Conservation (phyloP, 2,888 invertebrate species). For the Sinotaia quadrata region DNA sequence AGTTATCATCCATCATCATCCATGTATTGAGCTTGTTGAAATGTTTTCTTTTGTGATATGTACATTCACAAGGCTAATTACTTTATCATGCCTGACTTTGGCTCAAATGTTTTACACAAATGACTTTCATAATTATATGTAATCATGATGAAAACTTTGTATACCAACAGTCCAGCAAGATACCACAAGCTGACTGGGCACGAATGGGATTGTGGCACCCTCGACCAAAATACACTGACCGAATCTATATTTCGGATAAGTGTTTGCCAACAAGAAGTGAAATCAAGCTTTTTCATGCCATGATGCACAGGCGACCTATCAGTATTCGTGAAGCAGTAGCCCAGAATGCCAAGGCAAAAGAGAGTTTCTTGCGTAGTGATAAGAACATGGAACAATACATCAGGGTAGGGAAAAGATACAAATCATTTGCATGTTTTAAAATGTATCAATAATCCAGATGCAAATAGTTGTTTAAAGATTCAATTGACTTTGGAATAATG, state of each 20-base stretch:
- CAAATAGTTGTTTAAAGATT: too few relatives aligned
- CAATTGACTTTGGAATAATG: too few relatives aligned
- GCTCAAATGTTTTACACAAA: too few relatives aligned
- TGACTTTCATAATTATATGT: too few relatives aligned
- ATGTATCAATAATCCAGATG: too few relatives aligned
- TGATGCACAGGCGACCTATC: slow-evolving; percentile 56
- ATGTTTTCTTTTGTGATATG: too few relatives aligned
- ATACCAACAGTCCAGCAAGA: slow-evolving; percentile 60
- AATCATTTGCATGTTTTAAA: too few relatives aligned
- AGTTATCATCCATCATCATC: too few relatives aligned
- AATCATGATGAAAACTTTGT: not conserved
- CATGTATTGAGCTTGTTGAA: too few relatives aligned
- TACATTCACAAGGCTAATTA: too few relatives aligned
- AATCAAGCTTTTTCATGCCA: slow-evolving; percentile 58
- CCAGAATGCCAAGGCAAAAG: slow-evolving; percentile 55
- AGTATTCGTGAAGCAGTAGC: slow-evolving; percentile 58
- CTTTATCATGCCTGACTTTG: too few relatives aligned
- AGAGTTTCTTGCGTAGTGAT: slow-evolving; percentile 61
- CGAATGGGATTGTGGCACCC: slow-evolving; percentile 65
- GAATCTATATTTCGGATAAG: slow-evolving; percentile 63
- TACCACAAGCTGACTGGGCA: slow-evolving; percentile 67
- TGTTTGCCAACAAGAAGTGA: slow-evolving; percentile 66
- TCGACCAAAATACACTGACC: slow-evolving; percentile 63
- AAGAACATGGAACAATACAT: slow-evolving; percentile 65
- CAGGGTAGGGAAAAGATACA: slow-evolving; percentile 60